Base-by-base conservation (phyloP, 2,113 vertebrate species). In the Procavia capensis region DNA sequence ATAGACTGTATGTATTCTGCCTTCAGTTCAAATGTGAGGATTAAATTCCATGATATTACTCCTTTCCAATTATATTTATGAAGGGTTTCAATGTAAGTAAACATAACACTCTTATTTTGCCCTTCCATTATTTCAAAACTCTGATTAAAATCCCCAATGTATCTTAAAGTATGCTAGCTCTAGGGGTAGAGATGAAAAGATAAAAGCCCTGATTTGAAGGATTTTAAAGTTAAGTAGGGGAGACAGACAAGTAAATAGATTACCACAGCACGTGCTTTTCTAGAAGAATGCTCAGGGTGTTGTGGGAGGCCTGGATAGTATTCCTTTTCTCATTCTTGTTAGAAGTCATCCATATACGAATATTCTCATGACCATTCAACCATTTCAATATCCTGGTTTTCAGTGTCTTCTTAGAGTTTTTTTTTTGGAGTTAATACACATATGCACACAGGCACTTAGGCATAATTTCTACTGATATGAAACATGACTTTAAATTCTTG, bases 381-480 rank as follows among this genome's bases (percentile, higher is more conserved):
- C 90, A 25, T 91, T 92, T 82, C 76, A 97, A 89, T 93, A 96
- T 96, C 83, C 89, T 90, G 78, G 29, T 70, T 96, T 93, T 91
- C 86, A 68, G 64, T 76, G 11, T 97, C 93, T 95, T 94, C 66
- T 95, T 22, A 89, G 57, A 96, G 50, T 36, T 95, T 70, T 93
- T 36, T 95, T 70, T 93, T 80, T 82, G 81, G 36, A 87, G 63
- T 91, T 97, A 97, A 96, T 96, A 57, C 57, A 61, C 66, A 75
- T 66, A 92, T 2, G 43, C 78, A 95, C 45, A 95, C 61, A 85
- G 57, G 29, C 47, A 54, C 80, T 87, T 45, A 96, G 85, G 25
- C 75, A 93, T 88, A 92, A 96, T 95, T 90, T 96, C 25, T 41
- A 11, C 84, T 96, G 90, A 90, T 84, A 78, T 95, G 96, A 97